These are phyloP conservation scores for Crotalus tigris DNA, from an alignment of 2,113 vertebrate genomes.

Conservation along the genomic window DNA sequence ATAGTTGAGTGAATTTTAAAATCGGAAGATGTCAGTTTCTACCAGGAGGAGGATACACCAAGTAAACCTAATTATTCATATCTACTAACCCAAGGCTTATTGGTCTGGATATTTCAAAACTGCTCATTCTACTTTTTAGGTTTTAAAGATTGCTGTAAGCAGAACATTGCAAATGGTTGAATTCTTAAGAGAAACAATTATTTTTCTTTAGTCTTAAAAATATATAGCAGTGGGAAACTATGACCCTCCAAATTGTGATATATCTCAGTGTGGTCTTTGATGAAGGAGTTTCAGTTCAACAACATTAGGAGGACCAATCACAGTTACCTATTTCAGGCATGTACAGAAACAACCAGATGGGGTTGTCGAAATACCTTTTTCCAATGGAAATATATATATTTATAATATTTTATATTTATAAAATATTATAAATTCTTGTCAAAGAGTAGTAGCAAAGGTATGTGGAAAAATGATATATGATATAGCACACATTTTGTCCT, in stretches of 20 bases:
- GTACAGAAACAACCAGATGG: too few relatives aligned
- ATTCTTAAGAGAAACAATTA: background rate
- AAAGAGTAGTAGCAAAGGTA: background rate
- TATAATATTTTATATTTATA: too few relatives aligned
- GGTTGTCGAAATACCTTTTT: background rate
- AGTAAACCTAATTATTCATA: background rate
- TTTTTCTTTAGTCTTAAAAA: background rate
- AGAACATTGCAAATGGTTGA: background rate
- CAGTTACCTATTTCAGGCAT: background rate
- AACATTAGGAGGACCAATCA: background rate
- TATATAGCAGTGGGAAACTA: background rate
- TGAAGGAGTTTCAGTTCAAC: background rate
- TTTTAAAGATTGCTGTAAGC: background rate
- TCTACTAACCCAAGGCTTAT: background rate
- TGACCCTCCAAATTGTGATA: background rate
- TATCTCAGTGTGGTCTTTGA: background rate
- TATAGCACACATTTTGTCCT: background rate
- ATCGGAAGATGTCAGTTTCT: background rate
- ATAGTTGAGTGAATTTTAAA: background rate
- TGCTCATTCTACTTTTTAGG: background rate
- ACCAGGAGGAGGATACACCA: background rate
- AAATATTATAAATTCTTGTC: background rate
- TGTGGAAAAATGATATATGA: background rate
- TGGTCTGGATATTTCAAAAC: background rate
- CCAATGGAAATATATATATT: background rate